Evolutionary conservation across 2,888 invertebrate species (phyloP), one percentile per base, ranked within the genome.

Genomic region (Ceraclea dissimilis): DNA sequence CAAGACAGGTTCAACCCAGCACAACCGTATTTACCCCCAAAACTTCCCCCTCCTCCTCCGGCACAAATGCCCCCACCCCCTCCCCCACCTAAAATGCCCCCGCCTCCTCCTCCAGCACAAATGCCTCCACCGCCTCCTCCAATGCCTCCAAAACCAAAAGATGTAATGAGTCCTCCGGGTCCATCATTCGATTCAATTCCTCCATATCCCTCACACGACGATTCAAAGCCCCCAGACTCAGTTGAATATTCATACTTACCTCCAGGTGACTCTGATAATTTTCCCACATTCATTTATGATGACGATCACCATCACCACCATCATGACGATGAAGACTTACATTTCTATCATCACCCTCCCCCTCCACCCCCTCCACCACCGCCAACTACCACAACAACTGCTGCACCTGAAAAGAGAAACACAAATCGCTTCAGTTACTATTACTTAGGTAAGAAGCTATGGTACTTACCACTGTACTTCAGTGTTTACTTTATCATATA

Each of bases 401-500:
- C 67, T 22, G 63, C 74, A 0, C 73, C 78, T 1, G 77, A 74
- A 1, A 73, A 73, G 1, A 74, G 82, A 68, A 81, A 80, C 8
- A 82, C 79, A 65, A 70, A 69, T 57, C 77, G 73, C 67, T 86
- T 84, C 73, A 86, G 86, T 67, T 88, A 88, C 68, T 88, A 87
- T 66, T 86, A 84, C 66, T 75, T 88, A 59, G 87, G 87, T 2
- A 81, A 85, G 64, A 88, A 88, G 66, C 71, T 88, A 33, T 88
- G 86, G 79, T 88, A 87, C 66, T 74, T 88, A 60, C 88, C 88
- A 0, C 69, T 88, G 47, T 88, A 87, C 68, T 88, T 88, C 67
- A 86, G 86, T 67, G 83, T 87, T 13, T 88, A 83, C 64, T 83
- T 83, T 63, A 79, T 83, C 51, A 71, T 86, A 56, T 88, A 88